Evolutionary conservation across 2,888 invertebrate genomes (phyloP).

Genomic region (Thymelicus acteon): DNA sequence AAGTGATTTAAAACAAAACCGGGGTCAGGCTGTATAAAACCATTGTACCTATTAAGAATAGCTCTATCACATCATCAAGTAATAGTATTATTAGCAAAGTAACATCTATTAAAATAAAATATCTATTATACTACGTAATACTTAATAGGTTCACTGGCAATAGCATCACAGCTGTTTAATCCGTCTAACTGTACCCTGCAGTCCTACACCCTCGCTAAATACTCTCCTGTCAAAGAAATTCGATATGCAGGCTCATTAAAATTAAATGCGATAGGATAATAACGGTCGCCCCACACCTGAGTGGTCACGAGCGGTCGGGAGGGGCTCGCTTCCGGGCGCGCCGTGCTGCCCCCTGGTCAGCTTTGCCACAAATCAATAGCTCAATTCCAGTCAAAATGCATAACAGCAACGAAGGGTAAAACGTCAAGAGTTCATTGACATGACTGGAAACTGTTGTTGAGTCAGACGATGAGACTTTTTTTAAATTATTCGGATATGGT

Average conservation of each 20-base stretch:
- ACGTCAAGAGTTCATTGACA: constrained; percentile 43
- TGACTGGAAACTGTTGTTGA: too few species aligned
- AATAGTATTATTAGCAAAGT: too few species aligned
- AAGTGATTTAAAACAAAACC: too few species aligned
- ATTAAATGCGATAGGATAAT: constrained; percentile 36
- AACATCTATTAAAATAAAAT: too few species aligned
- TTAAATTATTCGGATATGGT: too few species aligned
- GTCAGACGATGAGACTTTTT: too few species aligned
- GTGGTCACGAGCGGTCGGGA: constrained; percentile 52
- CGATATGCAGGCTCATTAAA: constrained; percentile 34
- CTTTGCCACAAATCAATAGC: constrained; percentile 52
- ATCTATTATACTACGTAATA: too few species aligned
- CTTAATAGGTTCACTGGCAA: not conserved
- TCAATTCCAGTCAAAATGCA: constrained; percentile 51
- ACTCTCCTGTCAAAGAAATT: constrained; percentile 33
- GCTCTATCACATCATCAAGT: too few species aligned
- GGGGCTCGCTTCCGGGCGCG: constrained; percentile 62
- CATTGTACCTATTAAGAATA: too few species aligned
- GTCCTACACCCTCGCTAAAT: constrained; percentile 1
- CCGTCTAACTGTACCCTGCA: not conserved
- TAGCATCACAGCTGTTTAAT: not conserved
- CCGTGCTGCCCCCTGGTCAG: constrained; percentile 55
- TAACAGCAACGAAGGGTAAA: constrained; percentile 44
- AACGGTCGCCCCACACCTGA: constrained; percentile 41
- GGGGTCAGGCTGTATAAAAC: too few species aligned